A percentile compares a stretch with the other conserved stretches of the same genome.
phyloP scores from a whole-genome alignment of 2,113 vertebrate species.

The Leptobrachium ailaonicum region DNA sequence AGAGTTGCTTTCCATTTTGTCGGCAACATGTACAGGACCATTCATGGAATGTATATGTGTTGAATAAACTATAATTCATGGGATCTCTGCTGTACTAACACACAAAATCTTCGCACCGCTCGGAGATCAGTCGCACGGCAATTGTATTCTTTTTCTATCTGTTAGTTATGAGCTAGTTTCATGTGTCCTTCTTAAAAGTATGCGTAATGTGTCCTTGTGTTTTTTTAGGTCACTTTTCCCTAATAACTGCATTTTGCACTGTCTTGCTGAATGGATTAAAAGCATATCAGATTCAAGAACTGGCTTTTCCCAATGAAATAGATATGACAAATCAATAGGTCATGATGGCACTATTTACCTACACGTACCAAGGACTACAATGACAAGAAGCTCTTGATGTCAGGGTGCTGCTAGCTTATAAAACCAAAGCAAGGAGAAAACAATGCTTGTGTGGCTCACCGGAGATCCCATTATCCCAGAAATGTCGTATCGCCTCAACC shows the following conservation, averaged over 20 bases:
- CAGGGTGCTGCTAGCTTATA: not conserved
- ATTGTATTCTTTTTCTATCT: conserved; percentile 22
- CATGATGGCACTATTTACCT: conserved; percentile 64
- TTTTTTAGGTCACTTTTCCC: conserved; percentile 57
- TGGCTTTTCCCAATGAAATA: conserved; percentile 68
- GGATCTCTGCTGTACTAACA: not conserved
- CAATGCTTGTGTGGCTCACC: not conserved
- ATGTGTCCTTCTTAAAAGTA: conserved; percentile 47
- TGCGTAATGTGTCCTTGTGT: conserved; percentile 47
- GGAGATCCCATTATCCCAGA: not conserved
- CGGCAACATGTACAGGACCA: too few relatives aligned
- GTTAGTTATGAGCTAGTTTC: conserved; percentile 40
- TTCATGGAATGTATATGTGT: too few relatives aligned
- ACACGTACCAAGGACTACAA: conserved; percentile 33
- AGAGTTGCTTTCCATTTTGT: too few relatives aligned
- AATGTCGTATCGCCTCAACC: not conserved
- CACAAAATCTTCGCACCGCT: not conserved
- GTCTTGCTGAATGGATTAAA: conserved; percentile 66
- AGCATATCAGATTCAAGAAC: conserved; percentile 71
- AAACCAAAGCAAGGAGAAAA: not conserved
- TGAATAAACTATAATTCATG: too few relatives aligned
- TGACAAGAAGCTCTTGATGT: conserved; percentile 19
- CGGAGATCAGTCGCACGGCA: not conserved
- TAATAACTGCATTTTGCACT: conserved; percentile 62
- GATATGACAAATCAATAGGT: conserved; percentile 75